Evolutionary conservation across 2,797 vertebrate genomes (phyloP), one percentile per base, ranked within the genome.

Genomic region (Perodicticus potto): DNA sequence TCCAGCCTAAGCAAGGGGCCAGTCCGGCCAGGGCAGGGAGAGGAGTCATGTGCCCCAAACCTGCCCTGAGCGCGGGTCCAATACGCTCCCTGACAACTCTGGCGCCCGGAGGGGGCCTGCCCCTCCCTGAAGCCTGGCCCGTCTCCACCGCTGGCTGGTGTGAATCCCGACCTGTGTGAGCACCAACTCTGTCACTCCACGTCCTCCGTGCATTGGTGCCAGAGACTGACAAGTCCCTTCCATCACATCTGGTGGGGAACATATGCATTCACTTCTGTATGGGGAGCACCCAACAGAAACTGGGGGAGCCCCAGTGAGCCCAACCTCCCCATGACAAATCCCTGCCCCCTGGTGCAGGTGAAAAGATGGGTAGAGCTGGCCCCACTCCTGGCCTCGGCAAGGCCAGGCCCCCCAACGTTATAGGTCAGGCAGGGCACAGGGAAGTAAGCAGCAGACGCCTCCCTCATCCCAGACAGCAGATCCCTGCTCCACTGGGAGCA

Each of bases 231-330:
- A 9, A 0, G 9, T 3, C 57, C n/a, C 53, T 2, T 10, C 32
- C 37, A n/a, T 40, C 25, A 7, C 0, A 7, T 37, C 25, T 6
- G 22, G 3, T 37, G 5, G 55, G 59, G 59, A 23, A 86, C 22
- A 5, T 0, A 3, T 20, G n/a, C 6, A 1, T 11, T 8, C 23
- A 4, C 61, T 5, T 2, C 22, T 1, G 4, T 5, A 13, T 0
- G 2, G 23, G 9, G 43, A 37, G 16, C 49, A 53, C 27, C 49
- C 8, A 20, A 1, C 12, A 32, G 19, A 10, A 29, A 27, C 5
- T 7, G 13, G 34, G 53, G 53, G 25, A 80, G 49, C 22, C 53
- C n/a, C 32, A 12, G 20, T 3, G 3, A 17, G 43, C 53, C 6
- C 17, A 3, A 1, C 27, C 72, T 74, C 25, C 43, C 63, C 29